Percentiles rank a stretch among this genome's conserved stretches.
Evolutionary conservation across 1,140 invertebrate species (phyloP).

Genomic region (Rhynchophorus ferrugineus): DNA sequence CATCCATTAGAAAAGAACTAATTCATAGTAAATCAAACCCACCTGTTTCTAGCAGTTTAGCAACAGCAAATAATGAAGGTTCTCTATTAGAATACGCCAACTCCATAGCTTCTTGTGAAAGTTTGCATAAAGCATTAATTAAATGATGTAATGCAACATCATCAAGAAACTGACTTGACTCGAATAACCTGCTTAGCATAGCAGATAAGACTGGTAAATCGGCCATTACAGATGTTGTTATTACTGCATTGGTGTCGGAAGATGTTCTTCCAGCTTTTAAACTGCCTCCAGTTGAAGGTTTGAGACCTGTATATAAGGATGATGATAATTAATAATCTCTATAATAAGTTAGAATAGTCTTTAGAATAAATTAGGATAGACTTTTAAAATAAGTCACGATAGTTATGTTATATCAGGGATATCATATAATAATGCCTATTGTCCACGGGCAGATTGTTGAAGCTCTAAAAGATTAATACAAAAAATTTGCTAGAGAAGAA

Average conservation of each 20-base stretch:
- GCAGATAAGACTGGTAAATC: conserved; percentile 88
- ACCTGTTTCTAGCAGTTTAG: conserved; percentile 90
- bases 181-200: conserved; percentile 89
- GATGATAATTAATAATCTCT: background rate
- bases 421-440: too few species aligned
- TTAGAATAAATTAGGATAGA: too few species aligned
- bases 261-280: conserved; percentile 67
- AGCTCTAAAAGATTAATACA: too few species aligned
- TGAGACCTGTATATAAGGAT: conserved; percentile 69
- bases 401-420: too few species aligned
- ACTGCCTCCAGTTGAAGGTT: conserved; percentile 86
- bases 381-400: too few species aligned
- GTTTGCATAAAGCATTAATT: conserved; percentile 92
- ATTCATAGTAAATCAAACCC: background rate
- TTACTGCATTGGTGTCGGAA: conserved; percentile 80
- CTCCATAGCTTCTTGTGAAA: conserved; percentile 96
- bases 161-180: conserved; percentile 88
- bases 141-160: conserved; percentile 93
- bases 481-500: too few species aligned
- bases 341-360: background rate
- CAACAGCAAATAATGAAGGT: conserved; percentile 94
- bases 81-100: conserved; percentile 93
- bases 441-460: too few species aligned
- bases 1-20: background rate
- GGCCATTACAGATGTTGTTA: conserved; percentile 92